phyloP scores from a whole-genome alignment of 2,888 invertebrate species.

The Pyrgus malvae region DNA sequence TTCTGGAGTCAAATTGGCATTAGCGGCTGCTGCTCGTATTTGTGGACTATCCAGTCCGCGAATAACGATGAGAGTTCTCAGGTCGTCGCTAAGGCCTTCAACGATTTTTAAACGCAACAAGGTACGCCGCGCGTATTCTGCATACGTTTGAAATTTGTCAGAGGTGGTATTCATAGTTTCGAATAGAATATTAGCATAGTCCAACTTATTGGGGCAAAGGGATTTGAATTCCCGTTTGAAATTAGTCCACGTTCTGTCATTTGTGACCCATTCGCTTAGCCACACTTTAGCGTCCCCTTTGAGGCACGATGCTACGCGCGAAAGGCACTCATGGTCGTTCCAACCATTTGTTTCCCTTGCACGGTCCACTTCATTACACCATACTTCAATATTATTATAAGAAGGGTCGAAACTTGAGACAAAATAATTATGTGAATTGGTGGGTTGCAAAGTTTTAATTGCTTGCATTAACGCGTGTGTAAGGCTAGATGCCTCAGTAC shows the following conservation, averaged over 20 bases:
- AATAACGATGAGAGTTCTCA: neutral
- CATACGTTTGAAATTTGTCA: neutral
- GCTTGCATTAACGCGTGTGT: neutral
- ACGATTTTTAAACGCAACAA: neutral
- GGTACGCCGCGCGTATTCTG: neutral
- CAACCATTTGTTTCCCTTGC: constrained; percentile 24
- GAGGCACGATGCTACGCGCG: constrained; percentile 24
- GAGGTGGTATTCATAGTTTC: neutral
- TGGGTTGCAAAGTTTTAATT: neutral
- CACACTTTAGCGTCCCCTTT: constrained; percentile 22
- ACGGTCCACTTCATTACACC: constrained; percentile 30
- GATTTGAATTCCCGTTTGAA: neutral
- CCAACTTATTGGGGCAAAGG: neutral
- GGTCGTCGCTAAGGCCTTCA: neutral
- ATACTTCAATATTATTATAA: constrained; percentile 23
- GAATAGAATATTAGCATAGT: constrained; percentile 2
- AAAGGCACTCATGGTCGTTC: constrained; percentile 30
- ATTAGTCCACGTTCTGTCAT: neutral
- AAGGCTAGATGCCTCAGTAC: neutral
- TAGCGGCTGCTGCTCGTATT: constrained; percentile 36
- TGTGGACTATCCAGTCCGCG: constrained; percentile 32
- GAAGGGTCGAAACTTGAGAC: constrained; percentile 31
- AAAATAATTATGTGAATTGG: constrained; percentile 25
- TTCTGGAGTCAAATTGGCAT: constrained; percentile 32
- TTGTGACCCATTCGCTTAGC: neutral